Base-by-base conservation (phyloP, 2,113 vertebrate species). In the Neotragus pygmaeus region DNA sequence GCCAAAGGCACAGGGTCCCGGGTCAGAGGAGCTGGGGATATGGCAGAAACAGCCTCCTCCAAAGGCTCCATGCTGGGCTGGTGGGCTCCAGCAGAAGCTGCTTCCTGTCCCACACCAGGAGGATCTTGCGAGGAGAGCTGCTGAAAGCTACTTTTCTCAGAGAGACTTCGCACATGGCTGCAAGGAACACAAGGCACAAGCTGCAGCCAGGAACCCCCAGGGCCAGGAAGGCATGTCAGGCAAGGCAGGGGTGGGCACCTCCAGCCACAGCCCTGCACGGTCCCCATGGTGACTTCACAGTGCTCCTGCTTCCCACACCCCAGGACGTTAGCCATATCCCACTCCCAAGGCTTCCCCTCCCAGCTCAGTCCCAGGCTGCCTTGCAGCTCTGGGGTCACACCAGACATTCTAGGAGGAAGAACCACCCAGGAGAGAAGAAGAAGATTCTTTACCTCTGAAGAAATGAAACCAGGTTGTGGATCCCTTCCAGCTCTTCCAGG, bases 11-110 rank as follows among this genome's bases (percentile, higher is more conserved):
- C 13, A 75, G 64, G 39, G 1, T 53, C 0, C 27, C 30, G 17
- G 15, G 30, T 17, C 9, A 45, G 8, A 84, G 80, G 33, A 49
- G 14, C 30, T 0, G 7, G 49, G 27, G 19, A 77, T 15, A 8
- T 17, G 45, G 7, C 0, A 0, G 57, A 57, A 16, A 33, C 8
- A 43, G 15, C 43, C 23, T 77, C 57, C 53, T 53, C 16, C 28
- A 30, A 17, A 80, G 45, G 77, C 45, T 80, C 45, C 5, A 1
- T 1, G 49, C 2, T 30, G 13, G 28, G 43, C 53, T 1, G 7
- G 1, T 28, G 39, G 19, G 7, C 21, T 45, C 36, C n/a, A 2
- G 15, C 15, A 28, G 58, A 6, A 0, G 1, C 43, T 43, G 6
- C 28, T 73, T 45, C 28, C 27, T 25, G 2, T 43, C 23, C 12